Conservation (phyloP, 1,140 invertebrate genomes). For the Temnothorax nylanderi region DNA sequence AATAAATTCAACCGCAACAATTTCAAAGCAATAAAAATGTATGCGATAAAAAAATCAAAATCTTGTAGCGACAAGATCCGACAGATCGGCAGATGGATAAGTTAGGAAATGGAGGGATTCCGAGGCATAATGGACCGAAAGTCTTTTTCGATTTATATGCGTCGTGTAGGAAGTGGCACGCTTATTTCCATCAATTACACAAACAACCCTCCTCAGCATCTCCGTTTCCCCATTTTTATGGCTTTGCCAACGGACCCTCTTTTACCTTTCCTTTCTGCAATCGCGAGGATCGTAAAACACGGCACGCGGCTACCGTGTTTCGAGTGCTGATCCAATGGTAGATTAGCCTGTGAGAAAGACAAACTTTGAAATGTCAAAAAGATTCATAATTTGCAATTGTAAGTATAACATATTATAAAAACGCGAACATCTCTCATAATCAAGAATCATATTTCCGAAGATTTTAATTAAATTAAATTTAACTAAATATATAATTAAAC, state of each 20-base stretch:
- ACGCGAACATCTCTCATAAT: neutral
- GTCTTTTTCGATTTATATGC: constrained; percentile 22
- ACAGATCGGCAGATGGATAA: neutral
- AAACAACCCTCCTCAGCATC: constrained; percentile 24
- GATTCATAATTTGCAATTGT: neutral
- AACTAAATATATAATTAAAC: neutral
- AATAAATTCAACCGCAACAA: too few species aligned
- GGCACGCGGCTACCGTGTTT: constrained; percentile 24
- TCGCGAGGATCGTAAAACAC: constrained; percentile 43
- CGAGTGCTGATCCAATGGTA: constrained; percentile 13
- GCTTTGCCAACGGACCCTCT: constrained; percentile 12
- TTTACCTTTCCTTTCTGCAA: constrained; percentile 19
- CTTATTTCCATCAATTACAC: constrained; percentile 48
- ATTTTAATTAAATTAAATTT: neutral
- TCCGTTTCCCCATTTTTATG: constrained; percentile 45
- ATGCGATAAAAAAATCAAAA: neutral
- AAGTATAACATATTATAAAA: neutral
- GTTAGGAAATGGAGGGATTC: neutral
- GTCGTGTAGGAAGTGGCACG: constrained; percentile 10
- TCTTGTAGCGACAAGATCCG: neutral
- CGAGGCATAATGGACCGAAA: constrained; percentile 3
- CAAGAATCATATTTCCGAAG: neutral
- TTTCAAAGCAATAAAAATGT: neutral
- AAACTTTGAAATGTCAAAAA: neutral
- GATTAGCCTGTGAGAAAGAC: neutral